Conservation (phyloP, 92 coral and sea anemone species). For the Galaxea fascicularis region DNA sequence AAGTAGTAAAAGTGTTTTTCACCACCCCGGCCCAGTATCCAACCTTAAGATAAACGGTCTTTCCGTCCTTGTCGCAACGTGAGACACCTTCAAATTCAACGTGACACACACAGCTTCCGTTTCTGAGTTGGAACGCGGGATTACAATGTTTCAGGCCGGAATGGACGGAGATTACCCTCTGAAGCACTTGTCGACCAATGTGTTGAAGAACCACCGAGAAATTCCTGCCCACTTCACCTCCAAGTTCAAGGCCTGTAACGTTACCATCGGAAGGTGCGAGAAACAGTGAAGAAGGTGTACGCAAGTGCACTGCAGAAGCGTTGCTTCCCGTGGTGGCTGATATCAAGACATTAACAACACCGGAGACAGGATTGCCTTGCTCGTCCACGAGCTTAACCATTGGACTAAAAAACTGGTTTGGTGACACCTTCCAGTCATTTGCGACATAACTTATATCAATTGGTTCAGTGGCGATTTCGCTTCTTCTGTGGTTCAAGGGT, state of each 20-base stretch:
- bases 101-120: slow-evolving; percentile 73
- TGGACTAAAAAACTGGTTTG: slow-evolving; percentile 37
- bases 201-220: slow-evolving; percentile 74
- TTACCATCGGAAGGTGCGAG: slow-evolving; percentile 46
- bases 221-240: slow-evolving; percentile 57
- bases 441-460: slow-evolving; percentile 40
- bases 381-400: slow-evolving; percentile 39
- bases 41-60: slow-evolving; percentile 68
- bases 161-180: slow-evolving; percentile 37
- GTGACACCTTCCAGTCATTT: slow-evolving; percentile 65
- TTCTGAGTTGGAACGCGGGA: slow-evolving; percentile 79
- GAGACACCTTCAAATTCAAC: slow-evolving; percentile 68
- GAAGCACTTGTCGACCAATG: slow-evolving; percentile 67
- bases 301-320: slow-evolving; percentile 60
- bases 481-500: not conserved
- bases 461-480: slow-evolving; percentile 60
- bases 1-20: slow-evolving; percentile 61
- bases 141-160: slow-evolving; percentile 68
- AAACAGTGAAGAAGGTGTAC: slow-evolving; percentile 78
- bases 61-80: slow-evolving; percentile 76
- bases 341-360: not conserved
- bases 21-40: slow-evolving; percentile 93
- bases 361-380: slow-evolving; percentile 18
- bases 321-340: not conserved
- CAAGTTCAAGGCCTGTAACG: slow-evolving; percentile 56